phyloP scores from a whole-genome alignment of 2,888 invertebrate species.

The Andrena bicolor region DNA sequence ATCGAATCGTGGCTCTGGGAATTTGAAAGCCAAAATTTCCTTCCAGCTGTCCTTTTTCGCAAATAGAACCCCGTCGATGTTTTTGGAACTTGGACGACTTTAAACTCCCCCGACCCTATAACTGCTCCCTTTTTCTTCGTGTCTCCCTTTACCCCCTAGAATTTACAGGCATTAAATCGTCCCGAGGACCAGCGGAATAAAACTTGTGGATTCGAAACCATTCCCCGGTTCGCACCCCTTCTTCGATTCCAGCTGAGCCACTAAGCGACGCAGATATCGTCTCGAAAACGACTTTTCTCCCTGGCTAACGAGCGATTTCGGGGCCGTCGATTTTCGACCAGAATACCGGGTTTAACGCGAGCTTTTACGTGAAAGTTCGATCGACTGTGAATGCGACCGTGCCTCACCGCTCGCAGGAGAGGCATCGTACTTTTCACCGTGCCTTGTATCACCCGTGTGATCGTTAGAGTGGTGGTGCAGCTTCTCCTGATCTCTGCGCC shows the following conservation, averaged over 20 bases:
- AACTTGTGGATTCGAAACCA: constrained; percentile 51
- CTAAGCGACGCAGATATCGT: constrained; percentile 51
- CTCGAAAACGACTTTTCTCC: constrained; percentile 59
- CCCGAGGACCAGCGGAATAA: constrained; percentile 56
- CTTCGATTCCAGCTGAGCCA: constrained; percentile 4
- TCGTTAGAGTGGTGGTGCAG: constrained; percentile 1
- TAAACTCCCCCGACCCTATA: background rate
- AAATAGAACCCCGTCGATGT: background rate
- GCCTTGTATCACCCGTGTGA: constrained; percentile 5
- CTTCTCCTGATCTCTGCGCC: background rate
- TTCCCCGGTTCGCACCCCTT: constrained; percentile 27
- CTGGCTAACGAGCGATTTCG: constrained; percentile 71
- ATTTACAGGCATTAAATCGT: constrained; percentile 66
- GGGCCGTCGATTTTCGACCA: constrained; percentile 51
- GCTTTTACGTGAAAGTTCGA: constrained; percentile 61
- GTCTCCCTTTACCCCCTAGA: constrained; percentile 10
- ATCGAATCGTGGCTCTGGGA: background rate
- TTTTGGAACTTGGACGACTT: background rate
- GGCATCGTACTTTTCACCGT: background rate
- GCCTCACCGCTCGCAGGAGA: background rate
- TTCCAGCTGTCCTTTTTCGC: background rate
- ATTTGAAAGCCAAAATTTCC: background rate
- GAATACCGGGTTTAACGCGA: constrained; percentile 12
- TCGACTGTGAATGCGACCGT: constrained; percentile 60
- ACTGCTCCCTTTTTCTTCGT: background rate